Evolutionary conservation across 2,888 invertebrate genomes (phyloP).

Genomic region (Amblyteles armatorius): DNA sequence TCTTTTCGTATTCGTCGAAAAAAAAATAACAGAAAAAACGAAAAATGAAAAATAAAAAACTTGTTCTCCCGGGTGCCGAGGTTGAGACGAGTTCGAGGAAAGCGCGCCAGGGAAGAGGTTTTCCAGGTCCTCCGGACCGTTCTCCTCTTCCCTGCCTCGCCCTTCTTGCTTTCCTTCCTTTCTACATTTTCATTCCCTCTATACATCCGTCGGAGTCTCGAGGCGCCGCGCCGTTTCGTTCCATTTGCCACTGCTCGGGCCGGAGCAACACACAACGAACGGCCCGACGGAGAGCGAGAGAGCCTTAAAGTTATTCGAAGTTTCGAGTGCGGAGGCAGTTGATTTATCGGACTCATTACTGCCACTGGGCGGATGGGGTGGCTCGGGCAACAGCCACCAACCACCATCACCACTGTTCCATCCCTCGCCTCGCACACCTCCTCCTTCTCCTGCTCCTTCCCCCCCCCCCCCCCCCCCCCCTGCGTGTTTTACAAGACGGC

Average conservation of each 20-base stretch:
- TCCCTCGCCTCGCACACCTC: conserved; percentile 58
- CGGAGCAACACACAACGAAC: conserved; percentile 49
- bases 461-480: conserved; percentile 31
- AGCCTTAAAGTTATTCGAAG: conserved; percentile 82
- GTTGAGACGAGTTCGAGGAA: conserved; percentile 46
- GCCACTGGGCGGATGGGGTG: conserved; percentile 70
- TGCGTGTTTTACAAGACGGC: conserved; percentile 85
- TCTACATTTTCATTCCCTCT: conserved; percentile 3
- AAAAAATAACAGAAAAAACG: neutral
- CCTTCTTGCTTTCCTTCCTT: neutral
- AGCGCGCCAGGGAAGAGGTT: conserved; percentile 57
- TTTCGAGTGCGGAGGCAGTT: conserved; percentile 83
- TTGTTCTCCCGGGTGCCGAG: conserved; percentile 5
- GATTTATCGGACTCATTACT: conserved; percentile 85
- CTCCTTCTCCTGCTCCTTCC: conserved; percentile 37
- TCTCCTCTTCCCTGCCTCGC: conserved; percentile 21
- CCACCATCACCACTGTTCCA: conserved; percentile 66
- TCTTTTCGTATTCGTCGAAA: conserved; percentile 58
- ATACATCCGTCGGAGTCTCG: conserved; percentile 33
- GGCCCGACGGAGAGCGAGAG: conserved; percentile 55
- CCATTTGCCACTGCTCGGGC: conserved; percentile 31
- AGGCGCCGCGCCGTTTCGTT: conserved; percentile 35
- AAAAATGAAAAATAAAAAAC: conserved; percentile 24
- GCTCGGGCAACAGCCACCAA: conserved; percentile 79
- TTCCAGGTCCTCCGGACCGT: conserved; percentile 32